Evolutionary conservation across 1,140 invertebrate species (phyloP).

Genomic region (Drosophila hydei): DNA sequence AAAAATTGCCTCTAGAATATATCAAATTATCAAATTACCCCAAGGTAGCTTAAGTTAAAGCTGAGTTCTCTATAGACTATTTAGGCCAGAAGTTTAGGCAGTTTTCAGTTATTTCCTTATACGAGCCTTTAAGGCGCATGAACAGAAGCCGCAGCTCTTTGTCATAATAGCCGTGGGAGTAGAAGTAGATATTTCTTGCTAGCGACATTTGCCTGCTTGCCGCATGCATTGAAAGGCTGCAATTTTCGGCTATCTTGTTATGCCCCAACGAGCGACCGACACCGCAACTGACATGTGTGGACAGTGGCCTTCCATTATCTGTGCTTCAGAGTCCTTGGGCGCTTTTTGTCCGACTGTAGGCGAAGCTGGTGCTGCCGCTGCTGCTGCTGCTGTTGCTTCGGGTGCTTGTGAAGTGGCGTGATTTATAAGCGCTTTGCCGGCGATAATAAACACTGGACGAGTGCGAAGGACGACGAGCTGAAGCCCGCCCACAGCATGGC

Average conservation of each 20-base stretch:
- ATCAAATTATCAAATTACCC: no score
- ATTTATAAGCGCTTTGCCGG: slow-evolving; percentile 76
- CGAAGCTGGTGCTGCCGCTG: no score
- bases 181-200: not conserved
- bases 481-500: slow-evolving; percentile 27
- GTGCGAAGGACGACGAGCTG: slow-evolving; percentile 1
- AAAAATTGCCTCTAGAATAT: no score
- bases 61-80: no score
- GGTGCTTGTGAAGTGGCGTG: slow-evolving; percentile 70
- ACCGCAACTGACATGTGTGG: slow-evolving; percentile 40
- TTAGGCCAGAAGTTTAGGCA: no score
- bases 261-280: not conserved
- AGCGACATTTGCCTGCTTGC: not conserved
- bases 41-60: no score
- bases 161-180: not conserved
- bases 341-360: not conserved
- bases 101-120: no score
- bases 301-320: slow-evolving; percentile 49
- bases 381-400: not conserved
- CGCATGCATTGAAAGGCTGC: slow-evolving; percentile 38
- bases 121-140: not conserved
- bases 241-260: slow-evolving; percentile 49
- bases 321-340: slow-evolving; percentile 17
- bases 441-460: slow-evolving; percentile 64
- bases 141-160: not conserved